Conservation (phyloP, 2,113 vertebrate species). For the Laticauda colubrina region DNA sequence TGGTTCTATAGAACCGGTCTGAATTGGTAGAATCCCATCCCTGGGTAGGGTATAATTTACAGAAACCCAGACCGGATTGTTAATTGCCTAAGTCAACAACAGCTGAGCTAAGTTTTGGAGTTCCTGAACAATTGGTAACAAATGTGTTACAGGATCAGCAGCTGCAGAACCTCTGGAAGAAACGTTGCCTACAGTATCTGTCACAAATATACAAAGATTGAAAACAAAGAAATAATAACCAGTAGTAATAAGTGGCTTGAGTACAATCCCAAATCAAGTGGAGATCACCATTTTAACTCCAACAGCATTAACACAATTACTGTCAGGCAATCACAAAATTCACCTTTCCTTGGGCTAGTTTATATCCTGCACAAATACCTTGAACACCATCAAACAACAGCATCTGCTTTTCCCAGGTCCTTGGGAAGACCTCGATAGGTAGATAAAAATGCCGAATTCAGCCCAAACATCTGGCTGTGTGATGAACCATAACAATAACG, state of each 20-base stretch:
- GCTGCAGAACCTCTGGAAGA: neutral
- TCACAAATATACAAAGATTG: neutral
- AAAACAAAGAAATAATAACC: neutral
- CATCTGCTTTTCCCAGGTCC: neutral
- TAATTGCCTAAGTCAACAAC: neutral
- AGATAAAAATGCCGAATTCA: neutral
- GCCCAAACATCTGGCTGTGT: neutral
- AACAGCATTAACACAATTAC: neutral
- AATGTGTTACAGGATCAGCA: neutral
- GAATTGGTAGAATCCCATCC: too few species aligned
- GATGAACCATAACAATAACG: neutral
- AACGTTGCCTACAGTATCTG: neutral
- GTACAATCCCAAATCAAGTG: neutral
- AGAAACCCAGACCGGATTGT: neutral
- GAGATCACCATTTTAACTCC: neutral
- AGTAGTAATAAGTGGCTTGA: neutral
- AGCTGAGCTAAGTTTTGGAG: neutral
- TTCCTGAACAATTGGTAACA: neutral
- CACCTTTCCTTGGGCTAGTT: neutral
- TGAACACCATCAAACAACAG: neutral
- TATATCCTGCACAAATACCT: neutral
- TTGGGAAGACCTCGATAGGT: neutral
- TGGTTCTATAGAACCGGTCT: too few species aligned
- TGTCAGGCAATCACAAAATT: neutral
- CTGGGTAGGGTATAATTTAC: neutral